Conservation (phyloP, 2,888 invertebrate species). For the Teleogryllus oceanicus region DNA sequence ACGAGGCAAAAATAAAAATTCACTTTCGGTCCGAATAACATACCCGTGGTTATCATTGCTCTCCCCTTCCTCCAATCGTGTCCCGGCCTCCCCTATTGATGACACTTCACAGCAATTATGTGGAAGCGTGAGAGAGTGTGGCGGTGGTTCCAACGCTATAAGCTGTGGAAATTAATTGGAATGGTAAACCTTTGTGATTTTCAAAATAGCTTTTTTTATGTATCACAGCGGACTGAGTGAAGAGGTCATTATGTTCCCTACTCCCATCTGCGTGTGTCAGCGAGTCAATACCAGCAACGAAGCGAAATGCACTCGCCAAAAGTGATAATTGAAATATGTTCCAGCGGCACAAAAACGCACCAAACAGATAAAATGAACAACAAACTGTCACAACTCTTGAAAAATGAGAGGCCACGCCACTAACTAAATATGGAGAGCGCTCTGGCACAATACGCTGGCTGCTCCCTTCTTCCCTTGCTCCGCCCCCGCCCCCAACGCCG, state of each 20-base stretch:
- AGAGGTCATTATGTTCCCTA: constrained; percentile 18
- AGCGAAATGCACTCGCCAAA: constrained; percentile 18
- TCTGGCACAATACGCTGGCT: not conserved
- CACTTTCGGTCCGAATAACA: not conserved
- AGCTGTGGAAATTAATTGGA: constrained; percentile 18
- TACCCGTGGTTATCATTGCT: not conserved
- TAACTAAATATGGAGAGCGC: not conserved
- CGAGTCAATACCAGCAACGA: not conserved
- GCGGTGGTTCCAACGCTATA: constrained; percentile 1
- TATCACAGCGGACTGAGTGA: constrained; percentile 18
- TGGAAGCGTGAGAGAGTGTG: not conserved
- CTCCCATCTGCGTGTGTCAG: not conserved
- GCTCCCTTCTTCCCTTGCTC: not conserved
- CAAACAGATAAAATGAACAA: not conserved
- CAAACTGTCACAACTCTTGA: not conserved
- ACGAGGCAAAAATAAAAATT: not conserved
- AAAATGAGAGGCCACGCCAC: not conserved
- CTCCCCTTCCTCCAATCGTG: not conserved
- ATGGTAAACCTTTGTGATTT: constrained; percentile 18
- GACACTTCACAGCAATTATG: constrained; percentile 18
- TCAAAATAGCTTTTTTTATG: not conserved
- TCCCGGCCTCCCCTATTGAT: not conserved
- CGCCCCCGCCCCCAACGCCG: not conserved
- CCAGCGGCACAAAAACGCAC: not conserved
- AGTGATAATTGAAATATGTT: constrained; percentile 18